phyloP scores from a whole-genome alignment of 1,140 invertebrate species.

The Plectus sambesii region DNA sequence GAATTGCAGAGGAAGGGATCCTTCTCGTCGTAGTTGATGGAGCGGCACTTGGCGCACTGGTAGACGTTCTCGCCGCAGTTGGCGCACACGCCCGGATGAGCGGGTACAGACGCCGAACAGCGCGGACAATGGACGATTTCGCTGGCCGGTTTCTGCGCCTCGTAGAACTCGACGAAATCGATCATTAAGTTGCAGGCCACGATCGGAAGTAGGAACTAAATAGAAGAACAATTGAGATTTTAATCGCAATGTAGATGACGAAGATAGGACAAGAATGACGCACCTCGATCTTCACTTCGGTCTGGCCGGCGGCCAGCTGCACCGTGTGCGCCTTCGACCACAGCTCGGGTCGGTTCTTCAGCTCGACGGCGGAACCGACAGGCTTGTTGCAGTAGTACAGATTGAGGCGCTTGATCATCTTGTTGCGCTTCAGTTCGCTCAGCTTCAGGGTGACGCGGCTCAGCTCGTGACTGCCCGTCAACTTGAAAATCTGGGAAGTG shows the following conservation, averaged over 20 bases:
- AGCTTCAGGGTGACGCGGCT: constrained; percentile 83
- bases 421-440: constrained; percentile 82
- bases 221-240: constrained; percentile 40
- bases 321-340: constrained; percentile 94
- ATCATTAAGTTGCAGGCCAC: constrained; percentile 98
- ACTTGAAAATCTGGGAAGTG: constrained; percentile 89
- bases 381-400: constrained; percentile 92
- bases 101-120: constrained; percentile 55
- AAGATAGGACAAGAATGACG: constrained; percentile 50
- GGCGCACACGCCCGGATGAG: constrained; percentile 88
- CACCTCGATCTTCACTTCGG: constrained; percentile 87
- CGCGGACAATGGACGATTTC: constrained; percentile 78
- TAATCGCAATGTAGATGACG: constrained; percentile 19
- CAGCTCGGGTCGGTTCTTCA: constrained; percentile 73
- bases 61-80: constrained; percentile 98
- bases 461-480: constrained; percentile 84
- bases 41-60: constrained; percentile 90
- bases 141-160: constrained; percentile 62
- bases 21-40: constrained; percentile 98
- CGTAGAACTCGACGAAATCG: constrained; percentile 94
- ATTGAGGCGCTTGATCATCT: constrained; percentile 91
- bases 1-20: constrained; percentile 96
- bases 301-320: constrained; percentile 72
- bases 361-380: constrained; percentile 86
- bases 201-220: constrained; percentile 78